phyloP scores from a whole-genome alignment of 2,888 invertebrate genomes.

The Noctua comes region DNA sequence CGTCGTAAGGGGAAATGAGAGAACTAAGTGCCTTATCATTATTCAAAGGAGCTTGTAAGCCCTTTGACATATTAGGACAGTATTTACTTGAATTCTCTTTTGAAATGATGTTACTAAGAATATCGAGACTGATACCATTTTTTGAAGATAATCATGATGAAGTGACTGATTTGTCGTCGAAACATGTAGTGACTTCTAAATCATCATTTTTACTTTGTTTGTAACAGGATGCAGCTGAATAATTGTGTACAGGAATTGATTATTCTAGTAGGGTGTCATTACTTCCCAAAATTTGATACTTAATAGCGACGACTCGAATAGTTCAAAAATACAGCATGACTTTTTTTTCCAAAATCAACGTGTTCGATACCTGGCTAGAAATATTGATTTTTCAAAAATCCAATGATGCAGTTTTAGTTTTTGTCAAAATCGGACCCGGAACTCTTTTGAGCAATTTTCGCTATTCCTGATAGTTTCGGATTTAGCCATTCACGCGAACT shows the following conservation, averaged over 20 bases:
- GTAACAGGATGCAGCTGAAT: too few relatives aligned
- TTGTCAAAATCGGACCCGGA: too few relatives aligned
- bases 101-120: not conserved
- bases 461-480: too few relatives aligned
- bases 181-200: not conserved
- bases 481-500: too few relatives aligned
- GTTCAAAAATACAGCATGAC: too few relatives aligned
- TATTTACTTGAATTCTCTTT: not conserved
- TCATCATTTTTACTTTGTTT: too few relatives aligned
- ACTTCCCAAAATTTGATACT: not conserved
- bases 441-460: too few relatives aligned
- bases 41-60: conserved; percentile 7
- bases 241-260: too few relatives aligned
- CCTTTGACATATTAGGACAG: not conserved
- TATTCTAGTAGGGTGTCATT: not conserved
- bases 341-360: too few relatives aligned
- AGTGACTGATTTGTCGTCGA: not conserved
- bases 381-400: too few relatives aligned
- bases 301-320: not conserved
- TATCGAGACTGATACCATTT: not conserved
- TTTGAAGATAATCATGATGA: not conserved
- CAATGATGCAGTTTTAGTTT: too few relatives aligned
- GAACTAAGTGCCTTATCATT: conserved; percentile 30
- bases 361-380: too few relatives aligned
- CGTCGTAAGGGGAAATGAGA: conserved; percentile 2